Evolutionary conservation across 2,797 vertebrate genomes (phyloP).

Genomic region (Acestrorhynchus altus): DNA sequence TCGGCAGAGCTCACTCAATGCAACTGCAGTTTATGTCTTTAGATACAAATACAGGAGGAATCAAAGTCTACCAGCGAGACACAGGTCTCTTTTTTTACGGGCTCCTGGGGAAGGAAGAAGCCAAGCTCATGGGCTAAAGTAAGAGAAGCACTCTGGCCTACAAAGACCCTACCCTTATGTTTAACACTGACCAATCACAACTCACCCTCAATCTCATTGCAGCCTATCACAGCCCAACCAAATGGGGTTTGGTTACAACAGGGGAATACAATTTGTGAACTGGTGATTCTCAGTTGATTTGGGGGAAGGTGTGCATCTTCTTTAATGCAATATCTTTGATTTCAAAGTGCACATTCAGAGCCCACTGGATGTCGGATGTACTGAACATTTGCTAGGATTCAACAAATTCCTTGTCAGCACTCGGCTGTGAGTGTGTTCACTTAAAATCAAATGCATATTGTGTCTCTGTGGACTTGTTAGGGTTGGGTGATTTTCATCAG

Average conservation of each 20-base stretch:
- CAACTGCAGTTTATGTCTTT: constrained; percentile 80
- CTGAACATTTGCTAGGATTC: background rate
- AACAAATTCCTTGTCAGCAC: background rate
- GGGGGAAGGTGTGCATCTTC: constrained; percentile 14
- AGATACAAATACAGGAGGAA: constrained; percentile 81
- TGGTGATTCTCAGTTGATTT: constrained; percentile 68
- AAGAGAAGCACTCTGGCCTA: constrained; percentile 70
- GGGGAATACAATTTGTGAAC: constrained; percentile 63
- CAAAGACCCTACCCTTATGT: constrained; percentile 53
- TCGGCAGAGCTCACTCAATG: constrained; percentile 58
- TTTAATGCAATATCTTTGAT: constrained; percentile 27
- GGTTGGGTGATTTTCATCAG: constrained; percentile 12
- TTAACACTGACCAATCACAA: constrained; percentile 64
- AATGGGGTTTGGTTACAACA: constrained; percentile 58
- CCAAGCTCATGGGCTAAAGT: constrained; percentile 79
- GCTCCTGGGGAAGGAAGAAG: constrained; percentile 87
- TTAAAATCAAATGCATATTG: constrained; percentile 10
- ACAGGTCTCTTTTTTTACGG: constrained; percentile 83
- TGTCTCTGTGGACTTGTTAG: constrained; percentile 3
- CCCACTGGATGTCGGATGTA: constrained; percentile 17
- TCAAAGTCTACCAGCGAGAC: constrained; percentile 78
- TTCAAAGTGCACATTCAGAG: background rate
- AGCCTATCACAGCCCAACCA: constrained; percentile 63
- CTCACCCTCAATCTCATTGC: constrained; percentile 64
- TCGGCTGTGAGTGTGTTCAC: background rate